Evolutionary conservation across 1,140 invertebrate species (phyloP).

Genomic region (Pomacea maculata): DNA sequence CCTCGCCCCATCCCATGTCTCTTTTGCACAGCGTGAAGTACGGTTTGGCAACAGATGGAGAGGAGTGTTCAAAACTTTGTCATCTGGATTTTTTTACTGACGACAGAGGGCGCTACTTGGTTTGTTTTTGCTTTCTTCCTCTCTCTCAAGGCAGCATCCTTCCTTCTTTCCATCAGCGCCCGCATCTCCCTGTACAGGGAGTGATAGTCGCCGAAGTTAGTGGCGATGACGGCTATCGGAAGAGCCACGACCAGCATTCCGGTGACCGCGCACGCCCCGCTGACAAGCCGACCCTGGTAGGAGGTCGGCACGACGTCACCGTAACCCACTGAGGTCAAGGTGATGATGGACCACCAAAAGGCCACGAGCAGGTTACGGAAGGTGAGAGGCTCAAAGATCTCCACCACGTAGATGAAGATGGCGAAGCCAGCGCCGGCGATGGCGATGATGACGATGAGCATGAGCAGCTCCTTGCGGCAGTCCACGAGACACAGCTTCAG

Average conservation of each 20-base stretch:
- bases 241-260: constrained; percentile 28
- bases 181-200: constrained; percentile 1
- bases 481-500: constrained; percentile 4
- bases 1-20: too few species aligned
- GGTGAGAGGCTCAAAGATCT: background rate
- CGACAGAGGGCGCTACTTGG: background rate
- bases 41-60: too few species aligned
- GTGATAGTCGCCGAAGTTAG: constrained; percentile 20
- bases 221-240: constrained; percentile 22
- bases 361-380: constrained; percentile 95
- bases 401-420: constrained; percentile 9
- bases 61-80: too few species aligned
- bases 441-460: constrained; percentile 7
- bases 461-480: background rate
- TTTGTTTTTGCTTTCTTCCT: background rate
- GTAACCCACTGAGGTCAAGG: constrained; percentile 97
- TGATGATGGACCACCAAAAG: constrained; percentile 89
- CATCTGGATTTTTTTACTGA: too few species aligned
- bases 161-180: constrained; percentile 4
- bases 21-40: too few species aligned
- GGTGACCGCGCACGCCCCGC: constrained; percentile 25
- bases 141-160: background rate
- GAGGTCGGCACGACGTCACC: constrained; percentile 80
- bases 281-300: constrained; percentile 42
- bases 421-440: constrained; percentile 8